Conservation (phyloP, 2,113 vertebrate genomes). For the Hemicordylus capensis region DNA sequence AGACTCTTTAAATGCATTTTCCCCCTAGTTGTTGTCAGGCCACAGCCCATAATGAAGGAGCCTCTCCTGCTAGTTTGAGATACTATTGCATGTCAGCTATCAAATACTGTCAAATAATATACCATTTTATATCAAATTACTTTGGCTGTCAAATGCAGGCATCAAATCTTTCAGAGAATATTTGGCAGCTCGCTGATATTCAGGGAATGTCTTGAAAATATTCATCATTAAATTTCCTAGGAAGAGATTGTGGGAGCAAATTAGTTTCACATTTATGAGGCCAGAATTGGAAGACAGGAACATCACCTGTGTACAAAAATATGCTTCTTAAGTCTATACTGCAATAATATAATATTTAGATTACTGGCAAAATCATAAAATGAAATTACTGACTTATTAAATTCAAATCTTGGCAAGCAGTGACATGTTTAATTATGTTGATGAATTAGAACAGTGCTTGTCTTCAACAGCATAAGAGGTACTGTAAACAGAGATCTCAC, state of each 20-base stretch:
- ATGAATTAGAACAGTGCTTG: background rate
- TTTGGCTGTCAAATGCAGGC: background rate
- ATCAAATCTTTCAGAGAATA: background rate
- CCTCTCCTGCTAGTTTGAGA: background rate
- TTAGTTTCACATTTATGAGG: background rate
- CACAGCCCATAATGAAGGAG: no score
- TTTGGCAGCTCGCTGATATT: background rate
- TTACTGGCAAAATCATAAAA: background rate
- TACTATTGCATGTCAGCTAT: no score
- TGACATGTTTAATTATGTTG: background rate
- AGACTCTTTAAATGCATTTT: no score
- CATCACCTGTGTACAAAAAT: background rate
- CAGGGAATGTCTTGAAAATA: background rate
- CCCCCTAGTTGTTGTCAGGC: no score
- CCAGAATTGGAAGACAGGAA: background rate
- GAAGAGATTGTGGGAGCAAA: background rate
- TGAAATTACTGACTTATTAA: background rate
- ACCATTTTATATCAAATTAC: background rate
- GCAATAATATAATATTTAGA: background rate
- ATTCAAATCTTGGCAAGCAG: background rate
- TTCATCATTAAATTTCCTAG: background rate
- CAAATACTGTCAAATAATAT: background rate
- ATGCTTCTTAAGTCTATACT: background rate
- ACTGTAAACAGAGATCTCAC: background rate
- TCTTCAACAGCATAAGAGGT: background rate